Evolutionary conservation across 37 sponge, comb jelly and placozoan species (phyloP).

Genomic region (Ianthella basta): DNA sequence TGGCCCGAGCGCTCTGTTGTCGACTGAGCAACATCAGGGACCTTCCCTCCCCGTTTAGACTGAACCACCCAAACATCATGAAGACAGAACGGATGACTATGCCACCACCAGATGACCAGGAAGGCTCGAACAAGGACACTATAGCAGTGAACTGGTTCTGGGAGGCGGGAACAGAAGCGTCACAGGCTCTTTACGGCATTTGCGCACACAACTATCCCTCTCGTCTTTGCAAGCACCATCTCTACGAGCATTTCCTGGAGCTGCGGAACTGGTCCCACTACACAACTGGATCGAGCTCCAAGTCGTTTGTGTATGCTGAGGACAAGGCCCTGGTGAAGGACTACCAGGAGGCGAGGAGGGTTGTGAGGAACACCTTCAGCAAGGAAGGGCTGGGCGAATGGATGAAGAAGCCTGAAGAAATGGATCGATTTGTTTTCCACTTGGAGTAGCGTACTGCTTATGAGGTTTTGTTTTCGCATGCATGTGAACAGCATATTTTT

Average conservation of each 20-base stretch:
- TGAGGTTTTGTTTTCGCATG: too few relatives aligned
- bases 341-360: slow-evolving; percentile 10
- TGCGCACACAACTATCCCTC: background rate
- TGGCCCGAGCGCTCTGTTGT: slow-evolving; percentile 55
- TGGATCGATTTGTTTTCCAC: background rate
- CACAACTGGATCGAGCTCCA: background rate
- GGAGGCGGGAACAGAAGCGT: slow-evolving; percentile 12
- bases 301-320: background rate
- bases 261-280: background rate
- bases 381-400: background rate
- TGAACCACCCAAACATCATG: slow-evolving; percentile 32
- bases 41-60: slow-evolving; percentile 8
- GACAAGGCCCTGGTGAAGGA: slow-evolving; percentile 8
- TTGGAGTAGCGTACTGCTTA: background rate
- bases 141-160: slow-evolving; percentile 38
- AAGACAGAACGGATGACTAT: background rate
- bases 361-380: background rate
- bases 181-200: background rate
- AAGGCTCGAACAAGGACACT: background rate
- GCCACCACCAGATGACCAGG: background rate
- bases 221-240: slow-evolving; percentile 37
- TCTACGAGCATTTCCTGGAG: slow-evolving; percentile 36
- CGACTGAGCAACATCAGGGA: slow-evolving; percentile 9
- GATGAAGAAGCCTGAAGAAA: slow-evolving; percentile 11
- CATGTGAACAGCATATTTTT: too few relatives aligned